Conservation (phyloP, 2,113 vertebrate species). For the Synodontis membranacea region DNA sequence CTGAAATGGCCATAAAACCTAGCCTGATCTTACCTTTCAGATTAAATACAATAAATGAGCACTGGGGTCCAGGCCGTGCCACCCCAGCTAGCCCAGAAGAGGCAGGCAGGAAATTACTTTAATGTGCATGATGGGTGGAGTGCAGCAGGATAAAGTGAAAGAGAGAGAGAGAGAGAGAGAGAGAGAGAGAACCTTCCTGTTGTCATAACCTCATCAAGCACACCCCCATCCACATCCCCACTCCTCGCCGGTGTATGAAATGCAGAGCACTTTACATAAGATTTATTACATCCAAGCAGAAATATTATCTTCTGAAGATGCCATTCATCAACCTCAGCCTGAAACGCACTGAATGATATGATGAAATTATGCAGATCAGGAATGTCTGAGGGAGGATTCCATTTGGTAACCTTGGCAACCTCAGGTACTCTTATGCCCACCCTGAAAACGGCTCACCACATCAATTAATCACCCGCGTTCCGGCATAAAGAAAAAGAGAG, state of each 20-base stretch:
- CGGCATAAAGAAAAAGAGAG: constrained; percentile 23
- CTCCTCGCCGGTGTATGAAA: constrained; percentile 67
- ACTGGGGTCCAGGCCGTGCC: constrained; percentile 20
- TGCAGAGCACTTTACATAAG: constrained; percentile 80
- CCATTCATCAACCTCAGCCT: constrained; percentile 91
- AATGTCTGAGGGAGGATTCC: constrained; percentile 89
- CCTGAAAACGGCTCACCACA: constrained; percentile 68
- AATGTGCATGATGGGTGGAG: constrained; percentile 40
- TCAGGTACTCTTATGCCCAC: constrained; percentile 79
- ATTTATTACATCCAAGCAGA: constrained; percentile 97
- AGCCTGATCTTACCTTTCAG: constrained; percentile 30
- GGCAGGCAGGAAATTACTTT: constrained; percentile 66
- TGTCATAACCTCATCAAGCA: constrained; percentile 53
- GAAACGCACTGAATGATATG: constrained; percentile 88
- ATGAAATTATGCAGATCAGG: constrained; percentile 98
- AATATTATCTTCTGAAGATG: constrained; percentile 89
- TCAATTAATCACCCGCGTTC: constrained; percentile 62
- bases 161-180: constrained; percentile 22
- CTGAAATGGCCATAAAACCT: constrained; percentile 15
- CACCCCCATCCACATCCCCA: constrained; percentile 39
- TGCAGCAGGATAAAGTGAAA: constrained; percentile 27
- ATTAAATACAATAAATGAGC: constrained; percentile 35
- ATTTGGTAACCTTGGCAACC: constrained; percentile 98
- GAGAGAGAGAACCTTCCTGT: constrained; percentile 48
- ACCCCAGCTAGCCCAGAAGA: constrained; percentile 7